A percentile compares a stretch with the other conserved stretches of the same genome.
Evolutionary conservation across 2,888 invertebrate species (phyloP).

Genomic region (Limnephilus marmoratus): DNA sequence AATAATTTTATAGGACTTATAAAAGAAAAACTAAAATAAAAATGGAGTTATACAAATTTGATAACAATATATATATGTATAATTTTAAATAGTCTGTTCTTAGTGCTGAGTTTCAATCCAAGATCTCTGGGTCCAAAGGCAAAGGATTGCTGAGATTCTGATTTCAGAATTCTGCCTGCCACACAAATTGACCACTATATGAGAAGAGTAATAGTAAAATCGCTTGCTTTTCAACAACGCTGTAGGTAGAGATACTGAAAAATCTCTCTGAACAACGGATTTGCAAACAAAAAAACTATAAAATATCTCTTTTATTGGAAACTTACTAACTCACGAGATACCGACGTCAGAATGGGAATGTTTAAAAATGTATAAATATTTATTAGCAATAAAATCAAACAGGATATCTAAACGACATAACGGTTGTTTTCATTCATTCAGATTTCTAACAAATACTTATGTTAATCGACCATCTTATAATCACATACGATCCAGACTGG

Average conservation of each 20-base stretch:
- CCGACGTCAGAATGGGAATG: not conserved
- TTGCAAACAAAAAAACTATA: not conserved
- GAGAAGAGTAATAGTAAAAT: too few species aligned
- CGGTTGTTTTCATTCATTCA: slow-evolving; percentile 2
- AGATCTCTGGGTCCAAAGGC: not conserved
- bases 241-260: not conserved
- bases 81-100: too few species aligned
- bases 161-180: too few species aligned
- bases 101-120: not conserved
- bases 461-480: not conserved
- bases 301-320: not conserved
- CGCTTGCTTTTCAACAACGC: too few species aligned
- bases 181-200: too few species aligned
- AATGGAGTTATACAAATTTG: too few species aligned
- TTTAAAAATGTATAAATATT: not conserved
- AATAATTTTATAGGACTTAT: too few species aligned
- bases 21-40: too few species aligned
- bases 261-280: not conserved
- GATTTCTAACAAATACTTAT: not conserved
- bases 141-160: not conserved
- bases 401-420: not conserved
- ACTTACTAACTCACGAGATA: not conserved
- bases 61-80: too few species aligned
- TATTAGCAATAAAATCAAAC: not conserved
- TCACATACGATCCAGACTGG: not conserved